These are phyloP conservation scores for Rhinophrynus dorsalis DNA, from an alignment of 2,797 vertebrate genomes.

Conservation along the genomic window DNA sequence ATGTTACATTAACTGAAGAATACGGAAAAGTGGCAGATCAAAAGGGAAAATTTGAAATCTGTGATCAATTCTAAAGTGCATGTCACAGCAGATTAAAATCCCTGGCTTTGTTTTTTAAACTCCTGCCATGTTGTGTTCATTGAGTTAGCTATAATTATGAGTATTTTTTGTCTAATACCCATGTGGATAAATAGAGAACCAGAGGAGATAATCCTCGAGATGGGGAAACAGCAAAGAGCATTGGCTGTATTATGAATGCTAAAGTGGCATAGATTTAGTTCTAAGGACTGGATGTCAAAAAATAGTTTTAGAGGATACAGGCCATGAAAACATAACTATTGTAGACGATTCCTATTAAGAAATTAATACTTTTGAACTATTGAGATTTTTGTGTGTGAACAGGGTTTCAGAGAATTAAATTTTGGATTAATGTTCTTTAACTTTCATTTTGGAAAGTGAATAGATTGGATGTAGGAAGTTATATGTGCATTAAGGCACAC, in stretches of 20 bases:
- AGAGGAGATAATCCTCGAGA: conserved; percentile 1
- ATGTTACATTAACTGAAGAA: no score
- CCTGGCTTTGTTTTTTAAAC: neutral
- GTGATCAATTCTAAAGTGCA: neutral
- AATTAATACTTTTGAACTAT: no score
- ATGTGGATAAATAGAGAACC: neutral
- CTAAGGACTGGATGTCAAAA: neutral
- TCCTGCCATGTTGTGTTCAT: conserved; percentile 4
- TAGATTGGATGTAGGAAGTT: no score
- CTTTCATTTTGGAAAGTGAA: no score
- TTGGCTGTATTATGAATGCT: neutral
- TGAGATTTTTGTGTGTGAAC: no score
- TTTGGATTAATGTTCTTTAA: no score
- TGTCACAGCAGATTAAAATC: conserved; percentile 6
- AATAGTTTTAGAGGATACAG: neutral
- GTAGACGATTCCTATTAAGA: no score
- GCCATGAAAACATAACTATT: no score
- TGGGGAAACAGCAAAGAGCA: neutral
- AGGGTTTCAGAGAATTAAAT: no score
- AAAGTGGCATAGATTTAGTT: neutral
- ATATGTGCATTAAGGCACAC: no score
- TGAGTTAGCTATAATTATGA: neutral
- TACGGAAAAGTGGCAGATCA: no score
- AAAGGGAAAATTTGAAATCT: no score
- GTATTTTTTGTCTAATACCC: neutral